Conservation (phyloP, 1,140 invertebrate genomes). For the Propsilocerus akamusi region DNA sequence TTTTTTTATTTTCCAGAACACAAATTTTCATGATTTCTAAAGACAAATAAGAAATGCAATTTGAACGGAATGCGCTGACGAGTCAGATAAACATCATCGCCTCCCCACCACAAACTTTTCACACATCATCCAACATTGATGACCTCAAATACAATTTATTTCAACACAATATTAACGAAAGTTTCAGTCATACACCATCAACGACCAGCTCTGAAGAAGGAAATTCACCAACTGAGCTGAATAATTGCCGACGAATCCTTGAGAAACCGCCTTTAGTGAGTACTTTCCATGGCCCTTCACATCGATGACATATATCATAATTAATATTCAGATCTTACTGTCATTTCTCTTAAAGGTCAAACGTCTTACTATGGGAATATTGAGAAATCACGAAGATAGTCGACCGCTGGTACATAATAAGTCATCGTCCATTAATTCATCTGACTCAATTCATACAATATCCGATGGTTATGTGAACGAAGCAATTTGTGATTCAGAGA, state of each 20-base stretch:
- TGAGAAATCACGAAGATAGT: conserved; percentile 31
- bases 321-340: conserved; percentile 3
- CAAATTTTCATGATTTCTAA: too few species aligned
- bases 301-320: neutral
- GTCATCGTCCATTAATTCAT: conserved; percentile 30
- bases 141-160: neutral
- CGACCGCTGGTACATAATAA: conserved; percentile 35
- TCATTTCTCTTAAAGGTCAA: conserved; percentile 16
- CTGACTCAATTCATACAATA: conserved; percentile 28
- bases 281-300: conserved; percentile 2
- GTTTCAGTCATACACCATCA: conserved; percentile 30
- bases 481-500: conserved; percentile 36
- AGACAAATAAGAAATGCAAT: too few species aligned
- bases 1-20: too few species aligned
- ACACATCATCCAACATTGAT: neutral
- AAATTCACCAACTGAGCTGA: conserved; percentile 73
- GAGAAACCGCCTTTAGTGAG: conserved; percentile 70
- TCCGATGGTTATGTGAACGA: conserved; percentile 65
- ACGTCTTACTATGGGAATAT: conserved; percentile 20
- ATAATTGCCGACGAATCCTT: conserved; percentile 58
- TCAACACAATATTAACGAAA: conserved; percentile 11
- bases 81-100: neutral
- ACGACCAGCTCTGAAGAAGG: conserved; percentile 69
- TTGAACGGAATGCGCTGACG: neutral
- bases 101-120: neutral